Evolutionary conservation across 2,113 vertebrate species (phyloP).

Genomic region (Ctenomys sociabilis): DNA sequence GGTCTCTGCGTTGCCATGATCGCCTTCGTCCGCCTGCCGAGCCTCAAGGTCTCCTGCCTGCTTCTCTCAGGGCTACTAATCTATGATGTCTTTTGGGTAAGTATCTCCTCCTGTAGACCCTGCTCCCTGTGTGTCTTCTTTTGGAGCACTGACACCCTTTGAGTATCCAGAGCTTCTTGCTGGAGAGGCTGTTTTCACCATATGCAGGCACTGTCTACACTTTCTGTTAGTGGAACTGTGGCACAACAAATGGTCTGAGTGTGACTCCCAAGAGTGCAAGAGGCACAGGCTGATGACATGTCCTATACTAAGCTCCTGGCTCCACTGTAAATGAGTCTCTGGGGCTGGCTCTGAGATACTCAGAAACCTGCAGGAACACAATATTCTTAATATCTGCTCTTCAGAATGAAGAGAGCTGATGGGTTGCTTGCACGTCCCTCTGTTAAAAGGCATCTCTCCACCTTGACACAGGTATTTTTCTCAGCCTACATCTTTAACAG

Average conservation of each 20-base stretch:
- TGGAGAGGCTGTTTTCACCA: neutral
- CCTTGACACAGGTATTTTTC: slow-evolving; percentile 93
- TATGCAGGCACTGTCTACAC: neutral
- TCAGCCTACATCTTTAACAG: slow-evolving; percentile 99
- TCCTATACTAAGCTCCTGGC: neutral
- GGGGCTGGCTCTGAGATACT: neutral
- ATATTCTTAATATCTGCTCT: neutral
- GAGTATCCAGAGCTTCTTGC: neutral
- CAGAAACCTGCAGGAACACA: neutral
- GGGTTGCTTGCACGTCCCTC: neutral
- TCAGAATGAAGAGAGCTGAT: neutral
- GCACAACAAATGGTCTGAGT: neutral
- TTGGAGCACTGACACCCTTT: neutral
- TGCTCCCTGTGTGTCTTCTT: slow-evolving; percentile 51
- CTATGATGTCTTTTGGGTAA: slow-evolving; percentile 99
- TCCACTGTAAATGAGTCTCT: neutral
- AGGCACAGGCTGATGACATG: neutral
- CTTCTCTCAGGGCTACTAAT: slow-evolving; percentile 98
- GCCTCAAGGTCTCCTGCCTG: slow-evolving; percentile 99
- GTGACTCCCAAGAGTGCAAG: neutral
- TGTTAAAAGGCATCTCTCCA: neutral
- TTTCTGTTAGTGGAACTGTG: neutral
- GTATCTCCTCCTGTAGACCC: slow-evolving; percentile 76
- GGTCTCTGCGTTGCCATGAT: slow-evolving; percentile 99
- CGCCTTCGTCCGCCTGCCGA: slow-evolving; percentile 98